phyloP scores from a whole-genome alignment of 1,140 invertebrate genomes.

The Streblospio benedicti region DNA sequence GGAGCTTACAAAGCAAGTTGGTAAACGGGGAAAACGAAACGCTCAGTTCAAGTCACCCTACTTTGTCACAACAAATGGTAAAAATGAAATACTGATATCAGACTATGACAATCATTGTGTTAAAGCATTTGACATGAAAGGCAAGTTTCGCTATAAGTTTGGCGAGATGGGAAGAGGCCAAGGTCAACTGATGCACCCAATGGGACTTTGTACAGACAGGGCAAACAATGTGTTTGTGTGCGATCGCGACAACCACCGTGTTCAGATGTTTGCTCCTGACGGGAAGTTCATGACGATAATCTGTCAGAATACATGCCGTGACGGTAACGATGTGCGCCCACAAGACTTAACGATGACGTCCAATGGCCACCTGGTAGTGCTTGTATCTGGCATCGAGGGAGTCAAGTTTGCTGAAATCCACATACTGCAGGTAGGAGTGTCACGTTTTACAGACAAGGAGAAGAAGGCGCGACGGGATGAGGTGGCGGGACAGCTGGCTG shows the following conservation, averaged over 20 bases:
- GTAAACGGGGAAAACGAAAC: constrained; percentile 2
- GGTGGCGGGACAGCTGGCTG: too few species aligned
- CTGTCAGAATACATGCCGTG: constrained; percentile 15
- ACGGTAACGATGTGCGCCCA: constrained; percentile 9
- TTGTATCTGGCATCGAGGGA: constrained; percentile 25
- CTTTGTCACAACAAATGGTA: constrained; percentile 10
- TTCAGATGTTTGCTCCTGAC: constrained; percentile 22
- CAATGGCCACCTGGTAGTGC: constrained; percentile 29
- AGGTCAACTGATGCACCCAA: constrained; percentile 13
- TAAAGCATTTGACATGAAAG: constrained; percentile 15
- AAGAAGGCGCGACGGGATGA: too few species aligned
- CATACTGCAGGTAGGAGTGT: constrained; percentile 23
- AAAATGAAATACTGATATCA: constrained; percentile 20
- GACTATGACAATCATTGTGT: constrained; percentile 13
- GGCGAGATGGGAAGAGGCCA: constrained; percentile 5
- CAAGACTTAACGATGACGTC: constrained; percentile 34
- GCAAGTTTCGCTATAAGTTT: background rate
- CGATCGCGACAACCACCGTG: constrained; percentile 14
- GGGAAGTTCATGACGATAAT: constrained; percentile 26
- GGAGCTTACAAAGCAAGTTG: constrained; percentile 7
- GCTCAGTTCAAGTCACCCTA: constrained; percentile 14
- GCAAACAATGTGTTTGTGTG: constrained; percentile 12
- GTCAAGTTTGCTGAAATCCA: constrained; percentile 6
- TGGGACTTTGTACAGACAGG: constrained; percentile 9
- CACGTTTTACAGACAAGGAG: too few species aligned